Base-by-base conservation (phyloP, 23 tunicate genomes). In the Trididemnum nubilum region DNA sequence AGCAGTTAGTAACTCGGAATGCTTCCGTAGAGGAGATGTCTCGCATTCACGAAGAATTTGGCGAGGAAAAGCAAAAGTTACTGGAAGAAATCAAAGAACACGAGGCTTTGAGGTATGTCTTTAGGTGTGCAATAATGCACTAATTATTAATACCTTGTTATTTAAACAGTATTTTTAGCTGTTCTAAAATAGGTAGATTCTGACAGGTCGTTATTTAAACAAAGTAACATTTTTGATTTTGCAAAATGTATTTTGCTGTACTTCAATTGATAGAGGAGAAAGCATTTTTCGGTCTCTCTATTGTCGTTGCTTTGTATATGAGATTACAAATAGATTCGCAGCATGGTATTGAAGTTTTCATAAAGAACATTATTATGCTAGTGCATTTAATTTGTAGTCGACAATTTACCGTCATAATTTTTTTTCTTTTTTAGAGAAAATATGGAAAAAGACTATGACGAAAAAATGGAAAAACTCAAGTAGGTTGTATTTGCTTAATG, bases 1-100 rank as follows among this genome's bases (percentile, higher is more conserved):
- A 78, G 2, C 92, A 92, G 76, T 64, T 92, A 18, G 24, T 81
- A 24, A 88, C 85, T 21, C 73, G 97, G 22, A 87, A 70, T 65
- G 78, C 89, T 19, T 40, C 86, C 22, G 86, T 92, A 4, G 88
- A 86, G 44, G 92, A 92, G 49, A 67, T 87, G 2, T 82, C 89
- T 64, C 73, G 74, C 29, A 34, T 92, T 72, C 54, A 60, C 27
- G 83, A 57, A 34, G 91, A 92, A 23, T 78, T 86, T 33, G 51
- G 72, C 2, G 66, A 86, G 72, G 86, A 82, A 65, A 89, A 86
- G 39, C 83, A 86, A 73, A 38, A 57, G 18, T 35, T 92, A 35
- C 2, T 39, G 78, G 77, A 72, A 81, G 82, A 26, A 34, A 73
- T 24, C 40, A 64, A 66, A 73, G 74, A 63, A 49, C 65, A 70